These are phyloP conservation scores for Odontamblyopus lacepedii DNA, from an alignment of 2,797 vertebrate species.

Conservation along the genomic window DNA sequence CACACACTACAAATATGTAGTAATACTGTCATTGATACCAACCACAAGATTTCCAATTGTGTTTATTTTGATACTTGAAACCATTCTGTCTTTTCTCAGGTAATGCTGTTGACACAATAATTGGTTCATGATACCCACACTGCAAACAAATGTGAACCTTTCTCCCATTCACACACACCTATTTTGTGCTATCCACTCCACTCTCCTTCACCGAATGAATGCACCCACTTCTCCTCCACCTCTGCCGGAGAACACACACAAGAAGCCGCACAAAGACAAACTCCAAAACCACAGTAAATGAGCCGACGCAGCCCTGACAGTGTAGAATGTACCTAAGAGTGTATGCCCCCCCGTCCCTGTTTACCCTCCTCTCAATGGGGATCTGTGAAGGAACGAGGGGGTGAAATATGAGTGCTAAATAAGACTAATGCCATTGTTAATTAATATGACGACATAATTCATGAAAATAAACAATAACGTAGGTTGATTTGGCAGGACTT, in stretches of 20 bases:
- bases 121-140: no score
- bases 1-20: no score
- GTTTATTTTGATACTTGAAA: no score
- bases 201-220: neutral
- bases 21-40: no score
- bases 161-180: neutral
- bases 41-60: no score
- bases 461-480: no score
- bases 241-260: constrained; percentile 8
- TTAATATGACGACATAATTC: no score
- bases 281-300: constrained; percentile 41
- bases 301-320: constrained; percentile 46
- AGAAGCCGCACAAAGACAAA: constrained; percentile 17
- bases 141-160: neutral
- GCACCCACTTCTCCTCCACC: neutral
- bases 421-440: no score
- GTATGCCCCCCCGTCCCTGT: constrained; percentile 53
- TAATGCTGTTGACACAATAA: no score
- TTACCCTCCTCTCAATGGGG: constrained; percentile 78
- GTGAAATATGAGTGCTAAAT: neutral
- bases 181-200: neutral
- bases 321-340: constrained; percentile 11
- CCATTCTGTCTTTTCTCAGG: no score
- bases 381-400: constrained; percentile 65
- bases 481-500: no score